Evolutionary conservation across 2,797 vertebrate species (phyloP), one percentile per base, ranked within the genome.

Genomic region (Megalops cyprinoides): DNA sequence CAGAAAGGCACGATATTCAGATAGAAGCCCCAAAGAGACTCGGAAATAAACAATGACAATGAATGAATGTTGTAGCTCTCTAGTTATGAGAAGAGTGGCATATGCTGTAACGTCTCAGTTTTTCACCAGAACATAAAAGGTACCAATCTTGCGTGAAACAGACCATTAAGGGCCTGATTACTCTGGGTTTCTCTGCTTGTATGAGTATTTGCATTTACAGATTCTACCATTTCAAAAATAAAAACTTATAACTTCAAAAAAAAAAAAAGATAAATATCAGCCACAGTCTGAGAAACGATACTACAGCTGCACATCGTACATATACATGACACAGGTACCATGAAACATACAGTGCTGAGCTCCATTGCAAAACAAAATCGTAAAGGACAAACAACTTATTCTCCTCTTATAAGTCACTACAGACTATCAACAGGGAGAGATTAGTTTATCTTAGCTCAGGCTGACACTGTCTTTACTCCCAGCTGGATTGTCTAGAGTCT

Each of bases 401-500:
- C 23, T n/a, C 58, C 62, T 12, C 53, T 55, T n/a, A 8, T 62
- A 18, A 9, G n/a, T 62, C 15, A 9, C 20, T 2, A 9, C 8
- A n/a, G 9, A n/a, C 56, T 62, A 28, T 62, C 8, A 62, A 62
- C n/a, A n/a, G 20, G 15, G 53, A 55, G 53, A 23, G 8, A 3
- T 20, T 1, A 48, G 71, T 48, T 48, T 9, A 62, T n/a, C 42
- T 44, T 9, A 62, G 58, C 42, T 44, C 20, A 42, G 44, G 15
- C 39, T 73, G 14, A 44, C 28, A 15, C n/a, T 18, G 23, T 49
- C n/a, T n/a, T n/a, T 25, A n/a, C 39, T 73, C 18, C 8, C 71
- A 15, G 2, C 12, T 14, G 78, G 79, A 31, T 76, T 85, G 84
- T 85, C 39, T 39, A 58, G 76, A 77, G 53, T 62, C 62, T 84